These are phyloP conservation scores for Cyprinodon variegatus DNA, from an alignment of 2,113 vertebrate genomes.

Conservation along the genomic window DNA sequence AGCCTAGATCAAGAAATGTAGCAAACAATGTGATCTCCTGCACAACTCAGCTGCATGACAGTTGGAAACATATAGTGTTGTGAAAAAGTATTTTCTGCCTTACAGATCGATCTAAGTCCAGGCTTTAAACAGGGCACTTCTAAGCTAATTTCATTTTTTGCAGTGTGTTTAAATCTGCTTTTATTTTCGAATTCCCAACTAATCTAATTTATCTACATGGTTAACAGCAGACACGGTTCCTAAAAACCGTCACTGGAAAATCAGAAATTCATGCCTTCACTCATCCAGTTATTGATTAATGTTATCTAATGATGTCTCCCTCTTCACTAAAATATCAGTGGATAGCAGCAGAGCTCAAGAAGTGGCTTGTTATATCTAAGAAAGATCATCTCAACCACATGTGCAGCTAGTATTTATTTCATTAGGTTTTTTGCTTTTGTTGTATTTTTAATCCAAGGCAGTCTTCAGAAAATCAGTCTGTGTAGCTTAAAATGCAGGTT, in stretches of 20 bases:
- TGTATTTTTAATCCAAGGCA: conserved; percentile 16
- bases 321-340: conserved; percentile 63
- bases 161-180: too few species aligned
- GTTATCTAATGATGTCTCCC: conserved; percentile 64
- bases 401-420: conserved; percentile 59
- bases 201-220: background rate
- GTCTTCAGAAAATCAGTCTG: conserved; percentile 13
- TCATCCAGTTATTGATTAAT: conserved; percentile 53
- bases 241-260: conserved; percentile 40
- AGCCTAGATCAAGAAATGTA: conserved; percentile 24
- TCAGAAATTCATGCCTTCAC: conserved; percentile 53
- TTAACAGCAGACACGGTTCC: conserved; percentile 30
- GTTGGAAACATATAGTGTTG: conserved; percentile 2
- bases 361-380: conserved; percentile 67
- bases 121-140: too few species aligned
- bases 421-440: conserved; percentile 53
- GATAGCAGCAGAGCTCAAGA: conserved; percentile 66
- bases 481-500: conserved; percentile 5
- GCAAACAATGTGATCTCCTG: conserved; percentile 59
- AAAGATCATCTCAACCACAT: conserved; percentile 65
- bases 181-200: background rate
- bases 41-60: conserved; percentile 33
- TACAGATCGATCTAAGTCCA: background rate
- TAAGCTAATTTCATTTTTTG: too few species aligned
- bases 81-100: background rate